Conservation (phyloP, 2,797 vertebrate species). For the Enteromius radiatus region DNA sequence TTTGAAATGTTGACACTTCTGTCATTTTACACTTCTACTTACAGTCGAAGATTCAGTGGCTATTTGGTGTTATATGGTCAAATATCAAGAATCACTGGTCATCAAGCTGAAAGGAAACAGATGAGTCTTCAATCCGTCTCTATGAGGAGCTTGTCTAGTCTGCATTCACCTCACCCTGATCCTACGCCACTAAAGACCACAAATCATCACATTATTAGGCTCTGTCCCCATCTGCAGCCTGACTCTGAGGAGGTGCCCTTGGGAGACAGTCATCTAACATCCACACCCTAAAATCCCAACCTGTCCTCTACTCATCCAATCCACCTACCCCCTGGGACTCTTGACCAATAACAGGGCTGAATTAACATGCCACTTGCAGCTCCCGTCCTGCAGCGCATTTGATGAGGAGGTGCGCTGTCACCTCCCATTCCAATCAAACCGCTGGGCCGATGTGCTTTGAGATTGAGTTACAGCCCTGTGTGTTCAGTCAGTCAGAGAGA, state of each 20-base stretch:
- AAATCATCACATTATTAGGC: constrained; percentile 9
- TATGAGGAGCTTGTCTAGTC: constrained; percentile 1
- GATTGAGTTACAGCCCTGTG: constrained; percentile 47
- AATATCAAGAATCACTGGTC: background rate
- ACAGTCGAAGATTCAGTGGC: background rate
- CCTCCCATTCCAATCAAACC: constrained; percentile 49
- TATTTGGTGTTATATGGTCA: background rate
- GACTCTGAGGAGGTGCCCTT: constrained; percentile 38
- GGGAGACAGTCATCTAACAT: background rate
- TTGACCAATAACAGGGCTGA: constrained; percentile 21
- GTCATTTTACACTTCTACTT: background rate
- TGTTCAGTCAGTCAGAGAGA: constrained; percentile 43
- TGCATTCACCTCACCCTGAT: constrained; percentile 17
- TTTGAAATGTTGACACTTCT: background rate
- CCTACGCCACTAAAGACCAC: background rate
- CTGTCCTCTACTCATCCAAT: constrained; percentile 1
- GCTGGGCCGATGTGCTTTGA: constrained; percentile 23
- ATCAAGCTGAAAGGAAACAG: background rate
- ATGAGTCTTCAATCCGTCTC: constrained; percentile 18
- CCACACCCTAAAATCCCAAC: constrained; percentile 23
- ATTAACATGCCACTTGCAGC: constrained; percentile 28
- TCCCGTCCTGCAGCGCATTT: constrained; percentile 28
- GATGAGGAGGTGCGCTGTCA: constrained; percentile 53
- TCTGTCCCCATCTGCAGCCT: constrained; percentile 4
- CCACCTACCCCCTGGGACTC: background rate